Conservation (phyloP, 2,113 vertebrate species). For the Podiceps cristatus region DNA sequence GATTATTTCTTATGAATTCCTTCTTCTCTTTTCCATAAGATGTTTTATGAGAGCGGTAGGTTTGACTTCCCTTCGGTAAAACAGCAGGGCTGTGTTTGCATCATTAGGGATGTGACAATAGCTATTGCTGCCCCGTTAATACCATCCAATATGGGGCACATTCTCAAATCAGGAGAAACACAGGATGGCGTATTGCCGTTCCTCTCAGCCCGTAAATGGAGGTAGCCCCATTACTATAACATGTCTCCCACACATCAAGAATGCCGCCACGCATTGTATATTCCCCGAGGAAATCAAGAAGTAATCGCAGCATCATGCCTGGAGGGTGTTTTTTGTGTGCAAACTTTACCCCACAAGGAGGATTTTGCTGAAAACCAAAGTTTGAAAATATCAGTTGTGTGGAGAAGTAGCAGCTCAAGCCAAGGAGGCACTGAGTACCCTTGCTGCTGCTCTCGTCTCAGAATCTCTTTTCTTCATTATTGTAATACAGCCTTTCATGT, state of each 20-base stretch:
- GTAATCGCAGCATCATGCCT: fast-evolving
- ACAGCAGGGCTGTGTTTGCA: not conserved
- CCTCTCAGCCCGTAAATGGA: not conserved
- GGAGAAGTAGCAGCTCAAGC: not conserved
- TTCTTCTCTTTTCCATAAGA: not conserved
- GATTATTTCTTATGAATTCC: slow-evolving; percentile 49
- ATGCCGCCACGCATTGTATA: fast-evolving
- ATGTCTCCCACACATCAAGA: not conserved
- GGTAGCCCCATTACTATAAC: fast-evolving
- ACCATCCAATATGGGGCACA: fast-evolving
- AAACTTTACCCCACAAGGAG: not conserved
- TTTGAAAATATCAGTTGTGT: not conserved
- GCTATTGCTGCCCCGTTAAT: not conserved
- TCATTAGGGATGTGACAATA: fast-evolving
- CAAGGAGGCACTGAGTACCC: not conserved
- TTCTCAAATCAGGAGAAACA: not conserved
- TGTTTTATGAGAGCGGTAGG: fast-evolving
- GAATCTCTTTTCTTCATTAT: slow-evolving; percentile 43
- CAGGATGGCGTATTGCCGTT: not conserved
- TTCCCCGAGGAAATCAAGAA: not conserved
- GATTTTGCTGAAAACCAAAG: not conserved
- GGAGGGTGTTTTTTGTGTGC: not conserved
- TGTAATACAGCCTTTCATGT: slow-evolving; percentile 62
- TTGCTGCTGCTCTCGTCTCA: not conserved
- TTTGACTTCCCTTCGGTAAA: not conserved